Percentiles rank a stretch among this genome's conserved stretches.
Evolutionary conservation across 2,888 invertebrate species (phyloP).

Genomic region (Synergus itoensis): DNA sequence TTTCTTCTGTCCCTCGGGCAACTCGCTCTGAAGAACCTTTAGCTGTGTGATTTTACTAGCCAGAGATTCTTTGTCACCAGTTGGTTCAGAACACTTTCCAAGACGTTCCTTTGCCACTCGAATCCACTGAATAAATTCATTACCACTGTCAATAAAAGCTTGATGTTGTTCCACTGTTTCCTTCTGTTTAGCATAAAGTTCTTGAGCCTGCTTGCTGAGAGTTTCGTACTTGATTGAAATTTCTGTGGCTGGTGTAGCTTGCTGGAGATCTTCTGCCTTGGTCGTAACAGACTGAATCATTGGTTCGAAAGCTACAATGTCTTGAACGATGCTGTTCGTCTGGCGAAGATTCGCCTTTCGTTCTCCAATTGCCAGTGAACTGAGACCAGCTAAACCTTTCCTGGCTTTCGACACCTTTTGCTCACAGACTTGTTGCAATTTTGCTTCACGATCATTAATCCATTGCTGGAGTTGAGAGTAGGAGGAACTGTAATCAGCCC

Average conservation of each 20-base stretch:
- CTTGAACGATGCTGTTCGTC: slow-evolving; percentile 96
- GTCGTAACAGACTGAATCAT: slow-evolving; percentile 97
- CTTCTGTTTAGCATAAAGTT: slow-evolving; percentile 92
- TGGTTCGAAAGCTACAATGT: slow-evolving; percentile 97
- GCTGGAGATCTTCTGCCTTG: slow-evolving; percentile 95
- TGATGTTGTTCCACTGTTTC: slow-evolving; percentile 95
- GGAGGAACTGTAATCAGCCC: slow-evolving; percentile 97
- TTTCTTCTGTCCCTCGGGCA: slow-evolving; percentile 90
- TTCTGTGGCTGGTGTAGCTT: slow-evolving; percentile 94
- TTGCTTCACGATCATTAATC: slow-evolving; percentile 95
- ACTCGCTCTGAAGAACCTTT: slow-evolving; percentile 90
- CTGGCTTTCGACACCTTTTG: slow-evolving; percentile 90
- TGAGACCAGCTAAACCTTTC: slow-evolving; percentile 88
- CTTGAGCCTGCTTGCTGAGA: slow-evolving; percentile 93
- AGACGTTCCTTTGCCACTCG: slow-evolving; percentile 93
- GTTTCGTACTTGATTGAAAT: slow-evolving; percentile 95
- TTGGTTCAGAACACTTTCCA: slow-evolving; percentile 95
- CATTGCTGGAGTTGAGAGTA: slow-evolving; percentile 95
- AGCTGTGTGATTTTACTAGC: slow-evolving; percentile 92
- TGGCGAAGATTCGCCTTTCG: slow-evolving; percentile 93
- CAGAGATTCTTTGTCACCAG: slow-evolving; percentile 93
- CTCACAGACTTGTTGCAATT: slow-evolving; percentile 93
- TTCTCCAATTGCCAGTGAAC: slow-evolving; percentile 89
- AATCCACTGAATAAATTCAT: slow-evolving; percentile 96
- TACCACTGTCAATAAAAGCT: slow-evolving; percentile 93